Conservation (phyloP, 2,888 invertebrate genomes). For the Pristionchus japonicus region DNA sequence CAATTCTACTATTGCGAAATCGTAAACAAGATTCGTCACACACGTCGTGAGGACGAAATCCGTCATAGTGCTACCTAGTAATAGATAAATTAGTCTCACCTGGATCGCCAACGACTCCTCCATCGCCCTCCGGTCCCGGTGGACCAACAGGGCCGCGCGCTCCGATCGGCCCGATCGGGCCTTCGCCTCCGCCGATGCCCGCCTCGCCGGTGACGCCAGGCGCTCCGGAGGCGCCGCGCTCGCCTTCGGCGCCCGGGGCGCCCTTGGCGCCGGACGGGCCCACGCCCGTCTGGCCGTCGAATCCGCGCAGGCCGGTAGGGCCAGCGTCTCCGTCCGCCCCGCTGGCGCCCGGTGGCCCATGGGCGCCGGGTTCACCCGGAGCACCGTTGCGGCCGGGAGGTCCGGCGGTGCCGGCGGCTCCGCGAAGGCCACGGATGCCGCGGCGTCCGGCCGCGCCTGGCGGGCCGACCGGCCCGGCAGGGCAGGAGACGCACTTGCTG, state of each 20-base stretch:
- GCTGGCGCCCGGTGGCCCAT: neutral
- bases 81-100: too few relatives aligned
- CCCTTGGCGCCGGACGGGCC: conserved; percentile 35
- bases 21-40: too few relatives aligned
- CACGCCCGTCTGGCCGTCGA: conserved; percentile 35
- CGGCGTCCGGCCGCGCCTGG: conserved; percentile 56
- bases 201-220: conserved; percentile 48
- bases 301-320: neutral
- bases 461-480: conserved; percentile 63
- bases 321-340: conserved; percentile 13
- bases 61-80: too few relatives aligned
- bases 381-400: conserved; percentile 38
- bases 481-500: conserved; percentile 49
- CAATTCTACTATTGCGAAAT: too few relatives aligned
- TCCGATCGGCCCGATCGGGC: conserved; percentile 54
- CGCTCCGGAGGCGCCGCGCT: conserved; percentile 31
- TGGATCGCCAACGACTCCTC: conserved; percentile 49
- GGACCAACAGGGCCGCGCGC: conserved; percentile 64
- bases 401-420: conserved; percentile 13
- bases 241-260: conserved; percentile 49
- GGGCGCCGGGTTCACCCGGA: conserved; percentile 28
- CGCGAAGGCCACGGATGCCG: conserved; percentile 47
- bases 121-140: conserved; percentile 55
- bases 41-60: too few relatives aligned
- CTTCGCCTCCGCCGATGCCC: conserved; percentile 52